A percentile compares a stretch with the other conserved stretches of the same genome.
Conservation (phyloP, 2,797 vertebrate species). For the Cichlasoma orientale region DNA sequence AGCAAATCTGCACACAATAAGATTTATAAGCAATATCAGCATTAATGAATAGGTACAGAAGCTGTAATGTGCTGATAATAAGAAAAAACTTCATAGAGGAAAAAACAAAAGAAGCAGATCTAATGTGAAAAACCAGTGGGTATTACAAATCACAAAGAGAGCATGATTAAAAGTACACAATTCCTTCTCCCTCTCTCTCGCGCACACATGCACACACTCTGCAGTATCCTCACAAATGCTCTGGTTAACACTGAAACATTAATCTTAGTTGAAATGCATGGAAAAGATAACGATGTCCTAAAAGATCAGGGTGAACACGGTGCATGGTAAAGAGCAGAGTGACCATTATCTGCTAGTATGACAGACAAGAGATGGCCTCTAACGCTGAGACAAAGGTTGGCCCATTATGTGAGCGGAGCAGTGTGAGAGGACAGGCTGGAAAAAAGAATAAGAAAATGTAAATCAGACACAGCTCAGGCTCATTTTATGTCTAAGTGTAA, state of each 20-base stretch:
- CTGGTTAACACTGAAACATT: constrained; percentile 13
- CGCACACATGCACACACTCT: not conserved
- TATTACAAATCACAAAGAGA: not conserved
- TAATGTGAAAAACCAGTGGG: not conserved
- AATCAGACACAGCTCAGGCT: constrained; percentile 25
- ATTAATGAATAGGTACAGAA: constrained; percentile 34
- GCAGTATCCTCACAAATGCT: constrained; percentile 1
- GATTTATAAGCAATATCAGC: constrained; percentile 59
- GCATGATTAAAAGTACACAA: not conserved
- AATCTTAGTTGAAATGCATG: constrained; percentile 28
- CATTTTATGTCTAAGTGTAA: constrained; percentile 24
- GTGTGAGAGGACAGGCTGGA: constrained; percentile 4
- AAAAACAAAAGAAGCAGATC: not conserved
- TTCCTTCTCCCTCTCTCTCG: not conserved
- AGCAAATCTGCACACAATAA: constrained; percentile 49
- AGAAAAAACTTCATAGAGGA: constrained; percentile 13
- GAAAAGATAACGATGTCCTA: constrained; percentile 65
- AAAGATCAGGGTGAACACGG: constrained; percentile 65
- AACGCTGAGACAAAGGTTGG: constrained; percentile 55
- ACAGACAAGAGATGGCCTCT: constrained; percentile 56
- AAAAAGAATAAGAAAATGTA: constrained; percentile 26
- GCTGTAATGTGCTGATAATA: constrained; percentile 38
- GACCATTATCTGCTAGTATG: constrained; percentile 61
- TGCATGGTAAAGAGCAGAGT: constrained; percentile 62
- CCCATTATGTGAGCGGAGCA: constrained; percentile 57